Evolutionary conservation across 2,888 invertebrate species (phyloP).

Genomic region (Ferdinandea cuprea): DNA sequence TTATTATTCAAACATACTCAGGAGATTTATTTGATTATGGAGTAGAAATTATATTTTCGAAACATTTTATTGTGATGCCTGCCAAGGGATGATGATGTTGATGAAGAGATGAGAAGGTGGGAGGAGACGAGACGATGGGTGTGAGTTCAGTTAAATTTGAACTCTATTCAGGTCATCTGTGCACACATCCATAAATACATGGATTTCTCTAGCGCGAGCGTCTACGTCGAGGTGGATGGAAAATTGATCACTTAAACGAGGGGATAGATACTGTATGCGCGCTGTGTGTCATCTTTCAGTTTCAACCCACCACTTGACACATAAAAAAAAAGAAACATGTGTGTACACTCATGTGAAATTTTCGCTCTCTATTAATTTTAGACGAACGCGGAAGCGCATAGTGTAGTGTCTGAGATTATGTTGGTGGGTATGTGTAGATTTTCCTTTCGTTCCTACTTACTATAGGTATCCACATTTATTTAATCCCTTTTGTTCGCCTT

Average conservation of each 20-base stretch:
- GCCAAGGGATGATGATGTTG: too few relatives aligned
- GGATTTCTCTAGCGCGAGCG: slow-evolving; percentile 12
- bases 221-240: slow-evolving; percentile 60
- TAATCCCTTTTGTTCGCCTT: slow-evolving; percentile 1
- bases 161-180: slow-evolving; percentile 83
- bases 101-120: too few relatives aligned
- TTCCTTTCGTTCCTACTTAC: slow-evolving; percentile 23
- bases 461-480: slow-evolving; percentile 43
- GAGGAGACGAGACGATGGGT: slow-evolving; percentile 33
- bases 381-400: slow-evolving; percentile 63
- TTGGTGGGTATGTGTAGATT: background rate
- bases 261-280: slow-evolving; percentile 36
- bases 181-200: slow-evolving; percentile 76
- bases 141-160: slow-evolving; percentile 77
- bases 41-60: background rate
- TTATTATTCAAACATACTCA: too few relatives aligned
- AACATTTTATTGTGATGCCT: background rate
- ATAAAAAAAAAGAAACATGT: slow-evolving; percentile 38
- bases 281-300: slow-evolving; percentile 39
- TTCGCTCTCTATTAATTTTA: slow-evolving; percentile 35
- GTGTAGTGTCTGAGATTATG: background rate
- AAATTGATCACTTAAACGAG: too few relatives aligned
- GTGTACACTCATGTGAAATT: slow-evolving; percentile 10
- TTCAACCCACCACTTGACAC: slow-evolving; percentile 68
- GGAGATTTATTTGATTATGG: too few relatives aligned